Evolutionary conservation across 2,797 vertebrate species (phyloP), one percentile per base, ranked within the genome.

Genomic region (Aldrovandia affinis): DNA sequence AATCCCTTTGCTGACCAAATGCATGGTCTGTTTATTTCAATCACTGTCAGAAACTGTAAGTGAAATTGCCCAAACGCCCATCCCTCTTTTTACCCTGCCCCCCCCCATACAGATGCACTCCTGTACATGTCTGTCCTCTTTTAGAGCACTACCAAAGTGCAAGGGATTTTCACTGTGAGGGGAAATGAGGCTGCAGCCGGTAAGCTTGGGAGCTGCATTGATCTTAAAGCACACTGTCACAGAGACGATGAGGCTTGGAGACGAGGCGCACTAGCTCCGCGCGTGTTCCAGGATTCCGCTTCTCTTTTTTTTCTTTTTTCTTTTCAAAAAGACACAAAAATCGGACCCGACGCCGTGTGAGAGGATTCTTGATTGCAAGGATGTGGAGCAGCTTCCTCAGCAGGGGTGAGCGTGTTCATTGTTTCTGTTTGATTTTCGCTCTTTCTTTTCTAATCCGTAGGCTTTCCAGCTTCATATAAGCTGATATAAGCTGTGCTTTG

Each of bases 321-420:
- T 93, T 50, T 89, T 8, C 39, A 78, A 82, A 73, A 82, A 28
- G 68, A 83, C 83, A 70, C 84, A 87, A 87, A 65, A 93, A 89
- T 93, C 92, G 90, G 84, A 86, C 88, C 86, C 88, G 28, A 89
- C 28, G 44, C 52, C 44, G 33, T 52, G 73, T 59, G 78, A 85
- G 85, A 65, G 79, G 73, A 83, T 87, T 90, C 33, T 42, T 88
- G 81, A 89, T 75, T 92, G 89, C 87, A 90, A 90, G 93, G 89
- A 97, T 97, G 96, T 97, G 96, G 96, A 96, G 90, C 91, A 95
- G 96, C 93, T 94, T 96, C 93, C 93, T 95, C 85, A 94, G 92
- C 87, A 95, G 94, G 97, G 96, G 96, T 97, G 92, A 97, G 96
- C 91, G 87, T 90, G 94, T 63, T 70, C 33, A 22, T 70, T 70